These are phyloP conservation scores for Drosophila littoralis DNA, from an alignment of 1,140 invertebrate genomes.

Conservation along the genomic window DNA sequence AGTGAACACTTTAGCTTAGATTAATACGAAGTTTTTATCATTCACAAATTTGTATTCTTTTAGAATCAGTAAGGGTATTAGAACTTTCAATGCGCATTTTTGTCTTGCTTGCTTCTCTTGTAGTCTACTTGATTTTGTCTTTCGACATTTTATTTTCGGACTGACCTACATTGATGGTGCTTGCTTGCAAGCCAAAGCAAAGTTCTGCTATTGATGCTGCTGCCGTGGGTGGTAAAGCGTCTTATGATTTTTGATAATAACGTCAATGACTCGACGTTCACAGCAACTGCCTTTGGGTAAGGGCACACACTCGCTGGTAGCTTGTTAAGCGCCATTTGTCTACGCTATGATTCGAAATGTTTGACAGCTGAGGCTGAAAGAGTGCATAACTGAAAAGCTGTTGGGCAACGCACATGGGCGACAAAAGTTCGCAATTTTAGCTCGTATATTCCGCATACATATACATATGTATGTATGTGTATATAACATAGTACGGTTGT, in stretches of 20 bases:
- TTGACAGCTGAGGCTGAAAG: constrained; percentile 56
- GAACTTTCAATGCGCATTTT: too few species aligned
- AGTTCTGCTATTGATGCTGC: constrained; percentile 28
- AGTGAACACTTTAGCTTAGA: too few species aligned
- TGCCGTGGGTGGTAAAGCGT: constrained; percentile 36
- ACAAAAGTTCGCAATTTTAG: constrained; percentile 46
- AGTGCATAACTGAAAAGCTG: constrained; percentile 29
- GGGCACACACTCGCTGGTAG: constrained; percentile 3
- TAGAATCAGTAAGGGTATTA: too few species aligned
- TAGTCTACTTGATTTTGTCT: too few species aligned
- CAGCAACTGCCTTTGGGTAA: constrained; percentile 46
- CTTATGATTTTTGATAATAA: constrained; percentile 76
- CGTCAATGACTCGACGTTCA: constrained; percentile 56
- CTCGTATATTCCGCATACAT: constrained; percentile 1
- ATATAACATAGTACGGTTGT: constrained; percentile 1
- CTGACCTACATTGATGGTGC: constrained; percentile 71
- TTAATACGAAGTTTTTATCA: too few species aligned
- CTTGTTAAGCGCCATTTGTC: constrained; percentile 49
- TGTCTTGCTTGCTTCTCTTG: too few species aligned
- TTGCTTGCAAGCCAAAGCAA: constrained; percentile 28
- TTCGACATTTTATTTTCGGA: constrained; percentile 63
- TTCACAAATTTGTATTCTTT: too few species aligned
- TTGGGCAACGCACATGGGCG: constrained; percentile 45
- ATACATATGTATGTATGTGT: not conserved
- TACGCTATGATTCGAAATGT: constrained; percentile 54